phyloP scores from a whole-genome alignment of 2,888 invertebrate genomes.

The Amblyjoppa fuscipennis region DNA sequence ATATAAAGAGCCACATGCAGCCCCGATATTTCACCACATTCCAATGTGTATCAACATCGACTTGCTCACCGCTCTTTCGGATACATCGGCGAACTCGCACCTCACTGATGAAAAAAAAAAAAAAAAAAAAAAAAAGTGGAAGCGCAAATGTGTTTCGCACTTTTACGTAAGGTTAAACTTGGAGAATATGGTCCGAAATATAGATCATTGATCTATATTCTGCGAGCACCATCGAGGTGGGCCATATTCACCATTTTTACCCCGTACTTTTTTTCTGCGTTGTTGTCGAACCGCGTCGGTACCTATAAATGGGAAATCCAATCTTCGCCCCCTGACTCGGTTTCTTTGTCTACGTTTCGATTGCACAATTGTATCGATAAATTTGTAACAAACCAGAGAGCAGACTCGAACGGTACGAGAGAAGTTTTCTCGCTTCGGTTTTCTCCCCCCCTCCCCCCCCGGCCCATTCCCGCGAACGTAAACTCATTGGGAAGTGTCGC shows the following conservation, averaged over 20 bases:
- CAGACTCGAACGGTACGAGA: conserved; percentile 6
- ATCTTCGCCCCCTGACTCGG: not conserved
- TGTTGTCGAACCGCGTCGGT: not conserved
- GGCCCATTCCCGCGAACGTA: not conserved
- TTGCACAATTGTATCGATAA: conserved; percentile 25
- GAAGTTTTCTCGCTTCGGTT: conserved; percentile 12
- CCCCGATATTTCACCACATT: conserved; percentile 4
- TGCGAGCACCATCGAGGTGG: not conserved
- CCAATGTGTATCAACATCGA: conserved; percentile 11
- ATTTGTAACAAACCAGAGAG: conserved; percentile 22
- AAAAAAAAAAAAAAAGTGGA: conserved; percentile 7
- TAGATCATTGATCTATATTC: no score
- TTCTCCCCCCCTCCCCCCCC: no score
- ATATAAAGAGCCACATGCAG: conserved; percentile 37
- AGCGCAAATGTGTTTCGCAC: not conserved
- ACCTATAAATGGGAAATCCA: not conserved
- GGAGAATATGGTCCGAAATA: not conserved
- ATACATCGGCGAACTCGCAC: conserved; percentile 2
- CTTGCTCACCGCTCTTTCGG: conserved; percentile 39
- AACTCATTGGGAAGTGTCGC: conserved; percentile 31
- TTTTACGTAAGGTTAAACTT: not conserved
- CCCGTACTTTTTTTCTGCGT: not conserved
- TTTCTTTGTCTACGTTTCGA: not conserved
- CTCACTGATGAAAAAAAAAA: conserved; percentile 6
- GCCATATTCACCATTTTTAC: no score